These are phyloP conservation scores for Mylabris sibirica DNA, from an alignment of 2,888 invertebrate species.

Conservation along the genomic window DNA sequence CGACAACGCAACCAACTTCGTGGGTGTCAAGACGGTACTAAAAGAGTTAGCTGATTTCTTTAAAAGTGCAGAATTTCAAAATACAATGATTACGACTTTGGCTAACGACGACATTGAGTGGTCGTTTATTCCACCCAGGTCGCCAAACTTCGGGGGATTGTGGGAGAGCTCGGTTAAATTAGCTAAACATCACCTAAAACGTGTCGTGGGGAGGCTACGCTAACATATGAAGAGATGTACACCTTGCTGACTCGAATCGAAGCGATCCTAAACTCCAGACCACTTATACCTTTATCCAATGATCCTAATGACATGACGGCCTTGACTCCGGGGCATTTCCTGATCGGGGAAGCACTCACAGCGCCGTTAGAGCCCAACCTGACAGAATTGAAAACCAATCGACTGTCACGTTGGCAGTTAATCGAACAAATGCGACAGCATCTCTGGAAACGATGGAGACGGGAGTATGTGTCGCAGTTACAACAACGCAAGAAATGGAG, in stretches of 20 bases:
- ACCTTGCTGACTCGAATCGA: slow-evolving; percentile 45
- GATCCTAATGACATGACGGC: slow-evolving; percentile 43
- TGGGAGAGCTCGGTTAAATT: slow-evolving; percentile 14
- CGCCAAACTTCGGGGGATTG: background rate
- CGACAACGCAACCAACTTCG: slow-evolving; percentile 44
- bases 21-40: slow-evolving; percentile 24
- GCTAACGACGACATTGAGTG: background rate
- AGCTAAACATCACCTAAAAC: slow-evolving; percentile 15
- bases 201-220: background rate
- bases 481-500: slow-evolving; percentile 38
- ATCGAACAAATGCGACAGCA: slow-evolving; percentile 39
- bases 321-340: slow-evolving; percentile 46
- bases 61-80: background rate
- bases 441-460: slow-evolving; percentile 40
- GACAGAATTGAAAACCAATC: slow-evolving; percentile 24
- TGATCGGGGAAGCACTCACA: slow-evolving; percentile 41
- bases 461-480: slow-evolving; percentile 41
- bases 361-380: slow-evolving; percentile 35
- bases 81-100: background rate
- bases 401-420: slow-evolving; percentile 40
- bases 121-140: background rate
- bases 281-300: slow-evolving; percentile 41
- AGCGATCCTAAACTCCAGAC: slow-evolving; percentile 48
- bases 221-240: slow-evolving; percentile 31
- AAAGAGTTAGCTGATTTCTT: slow-evolving; percentile 22